These are phyloP conservation scores for Drosophila flavopinicola DNA, from an alignment of 2,888 invertebrate species.

Conservation along the genomic window DNA sequence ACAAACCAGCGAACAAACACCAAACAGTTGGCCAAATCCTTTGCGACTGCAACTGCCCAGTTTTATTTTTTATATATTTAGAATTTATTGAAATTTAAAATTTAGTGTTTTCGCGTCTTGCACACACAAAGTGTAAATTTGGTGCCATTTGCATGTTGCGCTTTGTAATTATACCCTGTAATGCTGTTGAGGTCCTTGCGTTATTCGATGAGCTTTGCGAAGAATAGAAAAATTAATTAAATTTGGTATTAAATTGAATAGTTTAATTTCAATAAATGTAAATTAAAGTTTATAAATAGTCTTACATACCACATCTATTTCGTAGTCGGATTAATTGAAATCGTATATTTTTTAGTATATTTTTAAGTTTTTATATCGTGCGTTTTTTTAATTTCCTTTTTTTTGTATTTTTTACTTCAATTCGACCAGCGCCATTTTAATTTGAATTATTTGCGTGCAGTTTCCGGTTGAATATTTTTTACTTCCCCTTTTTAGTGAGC, in stretches of 20 bases:
- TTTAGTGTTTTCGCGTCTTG: conserved; percentile 39
- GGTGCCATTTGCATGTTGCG: conserved; percentile 9
- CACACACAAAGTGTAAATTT: conserved; percentile 3
- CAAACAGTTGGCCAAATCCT: conserved; percentile 29
- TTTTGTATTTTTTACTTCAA: conserved; percentile 30
- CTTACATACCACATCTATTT: too few relatives aligned
- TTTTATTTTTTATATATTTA: conserved; percentile 44
- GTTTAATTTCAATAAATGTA: too few relatives aligned
- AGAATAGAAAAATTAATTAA: too few relatives aligned
- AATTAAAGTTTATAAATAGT: too few relatives aligned
- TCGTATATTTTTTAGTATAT: not conserved
- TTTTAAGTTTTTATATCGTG: not conserved
- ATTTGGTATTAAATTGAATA: too few relatives aligned
- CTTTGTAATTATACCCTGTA: conserved; percentile 26
- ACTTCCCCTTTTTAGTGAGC: conserved; percentile 36
- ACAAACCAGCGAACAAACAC: conserved; percentile 12
- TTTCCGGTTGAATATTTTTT: conserved; percentile 32
- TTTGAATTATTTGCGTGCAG: conserved; percentile 56
- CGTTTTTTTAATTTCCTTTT: not conserved
- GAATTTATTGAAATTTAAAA: conserved; percentile 72
- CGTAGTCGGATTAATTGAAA: too few relatives aligned
- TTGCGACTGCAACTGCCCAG: conserved; percentile 8
- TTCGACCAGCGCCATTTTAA: conserved; percentile 50
- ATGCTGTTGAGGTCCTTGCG: not conserved
- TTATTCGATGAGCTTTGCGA: not conserved